Percentiles rank a stretch among this genome's conserved stretches.
phyloP scores from a whole-genome alignment of 2,888 invertebrate species.

The Drosophila kuntzei region DNA sequence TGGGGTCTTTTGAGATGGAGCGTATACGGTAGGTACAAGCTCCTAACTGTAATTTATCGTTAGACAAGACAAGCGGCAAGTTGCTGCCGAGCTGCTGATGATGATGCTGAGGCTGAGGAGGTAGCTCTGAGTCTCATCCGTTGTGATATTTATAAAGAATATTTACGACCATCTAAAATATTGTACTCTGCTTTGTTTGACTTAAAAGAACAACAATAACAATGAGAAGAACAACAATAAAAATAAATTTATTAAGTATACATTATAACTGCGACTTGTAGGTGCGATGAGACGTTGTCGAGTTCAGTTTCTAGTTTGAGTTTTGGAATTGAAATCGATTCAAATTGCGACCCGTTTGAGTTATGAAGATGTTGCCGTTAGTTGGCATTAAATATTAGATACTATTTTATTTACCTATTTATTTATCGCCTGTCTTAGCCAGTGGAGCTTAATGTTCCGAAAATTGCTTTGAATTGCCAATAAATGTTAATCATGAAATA shows the following conservation, averaged over 20 bases:
- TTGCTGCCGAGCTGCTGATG: constrained; percentile 45
- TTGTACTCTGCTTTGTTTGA: constrained; percentile 55
- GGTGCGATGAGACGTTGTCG: constrained; percentile 41
- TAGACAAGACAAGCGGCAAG: constrained; percentile 81
- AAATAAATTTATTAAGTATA: constrained; percentile 31
- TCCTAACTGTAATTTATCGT: constrained; percentile 82
- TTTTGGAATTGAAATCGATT: constrained; percentile 5
- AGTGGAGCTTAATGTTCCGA: constrained; percentile 23
- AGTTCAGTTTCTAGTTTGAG: neutral
- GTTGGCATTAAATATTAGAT: constrained; percentile 57
- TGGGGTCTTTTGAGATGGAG: constrained; percentile 21
- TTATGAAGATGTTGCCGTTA: constrained; percentile 67
- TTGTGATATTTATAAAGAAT: constrained; percentile 76
- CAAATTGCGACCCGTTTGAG: constrained; percentile 43
- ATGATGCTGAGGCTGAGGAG: constrained; percentile 35
- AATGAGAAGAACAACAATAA: constrained; percentile 21
- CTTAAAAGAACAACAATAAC: constrained; percentile 31
- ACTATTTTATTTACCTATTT: constrained; percentile 29
- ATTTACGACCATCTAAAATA: constrained; percentile 68
- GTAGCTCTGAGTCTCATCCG: constrained; percentile 50
- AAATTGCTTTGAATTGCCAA: constrained; percentile 39
- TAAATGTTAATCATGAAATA: constrained; percentile 34
- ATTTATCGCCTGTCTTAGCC: constrained; percentile 26
- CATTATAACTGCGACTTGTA: constrained; percentile 49
- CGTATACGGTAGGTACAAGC: constrained; percentile 79